phyloP scores from a whole-genome alignment of 1,140 invertebrate species.

The Pteromalus puparum region DNA sequence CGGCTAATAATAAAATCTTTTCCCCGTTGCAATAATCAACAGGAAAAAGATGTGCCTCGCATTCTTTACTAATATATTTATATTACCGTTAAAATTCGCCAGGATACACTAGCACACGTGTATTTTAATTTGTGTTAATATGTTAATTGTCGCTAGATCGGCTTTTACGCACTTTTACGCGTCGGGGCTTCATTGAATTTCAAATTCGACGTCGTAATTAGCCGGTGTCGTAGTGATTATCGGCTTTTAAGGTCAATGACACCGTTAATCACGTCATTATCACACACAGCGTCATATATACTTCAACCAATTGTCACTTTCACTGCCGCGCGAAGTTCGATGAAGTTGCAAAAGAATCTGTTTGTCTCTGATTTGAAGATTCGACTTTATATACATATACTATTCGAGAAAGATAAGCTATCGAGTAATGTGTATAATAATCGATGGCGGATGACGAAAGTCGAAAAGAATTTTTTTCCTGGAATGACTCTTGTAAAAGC shows the following conservation, averaged over 20 bases:
- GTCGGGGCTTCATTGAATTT: neutral
- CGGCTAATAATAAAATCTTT: no score
- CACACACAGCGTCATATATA: neutral
- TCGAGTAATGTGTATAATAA: no score
- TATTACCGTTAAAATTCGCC: constrained; percentile 15
- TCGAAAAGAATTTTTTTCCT: neutral
- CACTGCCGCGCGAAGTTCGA: neutral
- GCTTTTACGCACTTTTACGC: neutral
- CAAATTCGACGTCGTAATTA: neutral
- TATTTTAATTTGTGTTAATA: neutral
- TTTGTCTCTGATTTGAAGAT: no score
- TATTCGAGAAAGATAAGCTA: no score
- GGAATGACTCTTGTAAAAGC: no score
- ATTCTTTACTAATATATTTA: no score
- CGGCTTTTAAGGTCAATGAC: constrained; percentile 15
- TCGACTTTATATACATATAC: no score
- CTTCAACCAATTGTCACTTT: neutral
- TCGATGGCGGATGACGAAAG: neutral
- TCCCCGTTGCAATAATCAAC: no score
- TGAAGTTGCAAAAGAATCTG: neutral
- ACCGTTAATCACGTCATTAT: neutral
- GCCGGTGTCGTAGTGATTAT: neutral
- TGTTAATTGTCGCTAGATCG: neutral
- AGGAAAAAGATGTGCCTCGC: no score
- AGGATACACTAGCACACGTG: neutral